phyloP scores from a whole-genome alignment of 2,113 vertebrate species.

The Hippocampus abdominalis region DNA sequence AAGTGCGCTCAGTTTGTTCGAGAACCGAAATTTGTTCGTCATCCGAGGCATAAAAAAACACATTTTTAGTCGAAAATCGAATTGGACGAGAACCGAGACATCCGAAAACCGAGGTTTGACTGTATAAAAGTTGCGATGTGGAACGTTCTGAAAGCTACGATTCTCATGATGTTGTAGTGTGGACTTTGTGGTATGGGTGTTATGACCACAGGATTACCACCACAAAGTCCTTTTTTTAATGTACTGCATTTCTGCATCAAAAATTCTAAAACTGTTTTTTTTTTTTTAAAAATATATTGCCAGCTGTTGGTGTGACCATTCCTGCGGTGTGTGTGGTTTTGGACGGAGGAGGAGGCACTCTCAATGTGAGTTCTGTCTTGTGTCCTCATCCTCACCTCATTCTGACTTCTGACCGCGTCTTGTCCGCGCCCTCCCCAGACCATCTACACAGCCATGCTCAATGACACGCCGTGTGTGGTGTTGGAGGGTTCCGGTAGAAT shows the following conservation, averaged over 20 bases:
- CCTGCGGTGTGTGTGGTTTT: slow-evolving; percentile 91
- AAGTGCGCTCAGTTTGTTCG: too few species aligned
- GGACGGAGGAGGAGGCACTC: slow-evolving; percentile 90
- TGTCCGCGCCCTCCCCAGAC: slow-evolving; percentile 71
- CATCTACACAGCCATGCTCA: slow-evolving; percentile 85
- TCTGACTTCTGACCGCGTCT: not conserved
- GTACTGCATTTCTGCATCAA: not conserved
- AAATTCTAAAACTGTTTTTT: slow-evolving; percentile 5
- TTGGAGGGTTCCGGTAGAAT: slow-evolving; percentile 90
- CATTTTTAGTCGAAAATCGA: too few species aligned
- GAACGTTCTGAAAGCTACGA: too few species aligned
- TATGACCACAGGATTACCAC: too few species aligned
- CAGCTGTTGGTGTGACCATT: slow-evolving; percentile 78
- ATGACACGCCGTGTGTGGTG: slow-evolving; percentile 86
- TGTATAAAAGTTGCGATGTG: too few species aligned
- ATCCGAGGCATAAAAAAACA: too few species aligned
- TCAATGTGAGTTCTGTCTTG: slow-evolving; percentile 77
- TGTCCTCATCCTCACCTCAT: not conserved
- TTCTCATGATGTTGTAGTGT: too few species aligned
- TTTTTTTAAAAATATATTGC: slow-evolving; percentile 10
- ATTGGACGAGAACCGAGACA: too few species aligned
- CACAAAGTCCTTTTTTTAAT: too few species aligned
- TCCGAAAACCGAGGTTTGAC: too few species aligned
- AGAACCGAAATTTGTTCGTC: too few species aligned
- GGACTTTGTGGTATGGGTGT: too few species aligned